Conservation (phyloP, 2,888 invertebrate species). For the Orthonevra nobilis region DNA sequence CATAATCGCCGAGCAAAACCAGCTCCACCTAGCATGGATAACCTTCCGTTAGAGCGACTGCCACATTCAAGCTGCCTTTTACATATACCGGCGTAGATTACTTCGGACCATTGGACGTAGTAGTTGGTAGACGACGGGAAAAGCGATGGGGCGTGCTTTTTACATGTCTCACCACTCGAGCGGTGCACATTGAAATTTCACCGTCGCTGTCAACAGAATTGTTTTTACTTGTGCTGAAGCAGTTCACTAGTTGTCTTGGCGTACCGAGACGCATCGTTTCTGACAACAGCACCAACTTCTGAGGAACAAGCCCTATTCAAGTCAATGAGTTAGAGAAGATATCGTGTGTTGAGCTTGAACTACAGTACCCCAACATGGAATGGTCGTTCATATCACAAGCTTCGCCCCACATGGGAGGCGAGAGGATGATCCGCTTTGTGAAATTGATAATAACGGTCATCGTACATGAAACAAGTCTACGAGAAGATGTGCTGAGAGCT, state of each 20-base stretch:
- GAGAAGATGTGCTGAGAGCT: constrained; percentile 47
- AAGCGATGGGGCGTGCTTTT: constrained; percentile 46
- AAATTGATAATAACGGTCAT: constrained; percentile 59
- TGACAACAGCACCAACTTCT: constrained; percentile 63
- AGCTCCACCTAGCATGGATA: constrained; percentile 23
- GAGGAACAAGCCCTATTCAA: constrained; percentile 37
- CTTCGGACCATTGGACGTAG: constrained; percentile 38
- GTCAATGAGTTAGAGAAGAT: constrained; percentile 13
- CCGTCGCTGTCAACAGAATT: constrained; percentile 51
- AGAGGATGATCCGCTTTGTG: constrained; percentile 48
- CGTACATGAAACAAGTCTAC: constrained; percentile 6
- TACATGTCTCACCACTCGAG: constrained; percentile 53
- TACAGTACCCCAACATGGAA: constrained; percentile 34
- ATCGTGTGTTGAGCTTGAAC: constrained; percentile 21
- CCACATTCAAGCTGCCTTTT: constrained; percentile 28
- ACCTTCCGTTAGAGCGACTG: constrained; percentile 37
- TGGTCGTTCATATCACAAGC: constrained; percentile 48
- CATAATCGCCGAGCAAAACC: constrained; percentile 16
- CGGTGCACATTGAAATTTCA: constrained; percentile 44
- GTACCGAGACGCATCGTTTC: constrained; percentile 34
- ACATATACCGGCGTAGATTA: constrained; percentile 37
- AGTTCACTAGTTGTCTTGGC: constrained; percentile 37
- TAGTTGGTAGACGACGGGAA: constrained; percentile 27
- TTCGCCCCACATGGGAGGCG: not conserved
- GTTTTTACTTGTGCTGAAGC: constrained; percentile 43